These are phyloP conservation scores for Hartigia nigra DNA, from an alignment of 2,888 invertebrate genomes.

Conservation along the genomic window DNA sequence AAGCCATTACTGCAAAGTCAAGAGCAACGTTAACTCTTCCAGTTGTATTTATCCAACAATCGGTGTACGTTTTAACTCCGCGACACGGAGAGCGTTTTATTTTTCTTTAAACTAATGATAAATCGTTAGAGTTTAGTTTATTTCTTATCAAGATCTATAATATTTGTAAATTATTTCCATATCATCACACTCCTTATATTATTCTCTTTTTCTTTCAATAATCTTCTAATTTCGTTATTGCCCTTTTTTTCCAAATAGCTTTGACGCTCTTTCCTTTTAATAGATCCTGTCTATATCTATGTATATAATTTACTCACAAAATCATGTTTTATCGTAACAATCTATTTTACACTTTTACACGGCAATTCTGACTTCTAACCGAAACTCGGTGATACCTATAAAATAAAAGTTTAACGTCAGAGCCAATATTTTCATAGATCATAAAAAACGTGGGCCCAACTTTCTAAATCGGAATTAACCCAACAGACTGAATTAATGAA, in stretches of 20 bases:
- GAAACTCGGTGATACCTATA: not conserved
- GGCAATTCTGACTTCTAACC: not conserved
- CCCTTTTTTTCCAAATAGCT: not conserved
- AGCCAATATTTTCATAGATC: not conserved
- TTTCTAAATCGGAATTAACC: not conserved
- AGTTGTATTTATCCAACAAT: not conserved
- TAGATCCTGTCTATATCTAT: not conserved
- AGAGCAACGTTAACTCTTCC: not conserved
- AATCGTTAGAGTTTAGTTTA: not conserved
- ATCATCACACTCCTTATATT: not conserved
- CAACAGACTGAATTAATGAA: not conserved
- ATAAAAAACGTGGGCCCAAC: not conserved
- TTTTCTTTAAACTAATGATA: not conserved
- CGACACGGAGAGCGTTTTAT: not conserved
- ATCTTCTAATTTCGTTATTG: not conserved
- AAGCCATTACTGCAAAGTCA: not conserved
- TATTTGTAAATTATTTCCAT: not conserved
- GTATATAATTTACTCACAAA: not conserved
- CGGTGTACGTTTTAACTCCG: not conserved
- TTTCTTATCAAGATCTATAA: not conserved
- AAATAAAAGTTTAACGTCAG: not conserved
- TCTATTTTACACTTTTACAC: not conserved
- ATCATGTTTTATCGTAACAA: not conserved
- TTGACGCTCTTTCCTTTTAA: not conserved
- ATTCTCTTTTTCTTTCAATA: not conserved